Base-by-base conservation (phyloP, 2,113 vertebrate species). In the Elephantulus edwardii region DNA sequence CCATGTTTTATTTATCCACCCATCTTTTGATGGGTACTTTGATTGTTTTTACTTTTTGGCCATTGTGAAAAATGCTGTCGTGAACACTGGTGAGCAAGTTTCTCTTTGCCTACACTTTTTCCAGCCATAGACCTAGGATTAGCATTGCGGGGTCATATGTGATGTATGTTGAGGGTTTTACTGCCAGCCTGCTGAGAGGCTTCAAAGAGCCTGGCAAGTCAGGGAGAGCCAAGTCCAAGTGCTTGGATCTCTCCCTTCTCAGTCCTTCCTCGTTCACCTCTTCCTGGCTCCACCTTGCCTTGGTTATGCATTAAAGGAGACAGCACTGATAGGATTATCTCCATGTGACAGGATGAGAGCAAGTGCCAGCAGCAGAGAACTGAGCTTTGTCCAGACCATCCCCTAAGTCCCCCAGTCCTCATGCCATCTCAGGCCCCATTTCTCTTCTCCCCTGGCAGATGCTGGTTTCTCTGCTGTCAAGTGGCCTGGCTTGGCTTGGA, bases 401-500 rank as follows among this genome's bases (percentile, higher is more conserved):
- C n/a, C n/a, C 24, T 5, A 13, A 50, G 74, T 66, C 52, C n/a
- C n/a, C n/a, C n/a, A n/a, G n/a, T n/a, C n/a, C n/a, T n/a, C n/a
- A n/a, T n/a, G n/a, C n/a, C 6, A 2, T 56, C 48, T 94, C 44
- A 80, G 28, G 20, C 50, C 40, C 19, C 48, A 38, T 46, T 66
- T 78, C 77, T 26, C 76, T 60, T 60, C 28, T 93, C 66, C 19
- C 30, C 71, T 58, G 24, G 2, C 91, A 98, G 98, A 96, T 97
- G 2, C 95, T 98, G 50, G 22, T 95, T 33, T 97, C 97, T 1
- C 90, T 96, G 1, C 40, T 98, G 46, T 95, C 97, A 19, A 96
- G 97, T 83, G 96, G 94, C 77, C 75, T 98, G 96, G 97, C 96
- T 0, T 91, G 97, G 1, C 56, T 97, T 83, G 98, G 98, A 0